phyloP scores from a whole-genome alignment of 2,113 vertebrate species.

The Halcyon senegalensis region DNA sequence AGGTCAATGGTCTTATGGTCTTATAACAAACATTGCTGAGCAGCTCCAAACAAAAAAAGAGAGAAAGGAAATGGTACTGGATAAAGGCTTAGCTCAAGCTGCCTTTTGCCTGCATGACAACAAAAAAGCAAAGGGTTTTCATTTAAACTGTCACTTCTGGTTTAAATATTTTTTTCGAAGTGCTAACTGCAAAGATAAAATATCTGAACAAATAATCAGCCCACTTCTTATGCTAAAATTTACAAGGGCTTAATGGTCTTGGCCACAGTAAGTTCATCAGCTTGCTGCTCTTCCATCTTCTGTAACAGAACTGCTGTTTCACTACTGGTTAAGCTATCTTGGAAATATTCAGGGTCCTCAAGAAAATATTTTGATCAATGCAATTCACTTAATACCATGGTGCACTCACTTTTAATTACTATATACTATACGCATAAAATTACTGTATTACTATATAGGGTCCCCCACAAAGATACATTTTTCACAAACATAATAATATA shows the following conservation, averaged over 20 bases:
- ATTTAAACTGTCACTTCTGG: neutral
- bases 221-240: neutral
- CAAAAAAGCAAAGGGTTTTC: neutral
- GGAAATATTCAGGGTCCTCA: neutral
- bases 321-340: neutral
- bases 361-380: neutral
- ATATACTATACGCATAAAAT: neutral
- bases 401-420: neutral
- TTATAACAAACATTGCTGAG: neutral
- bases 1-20: rapidly evolving
- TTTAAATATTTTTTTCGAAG: neutral
- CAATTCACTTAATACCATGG: neutral
- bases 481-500: neutral
- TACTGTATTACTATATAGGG: neutral
- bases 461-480: neutral
- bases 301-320: neutral
- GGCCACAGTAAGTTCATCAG: neutral
- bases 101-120: neutral
- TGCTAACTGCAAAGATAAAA: neutral
- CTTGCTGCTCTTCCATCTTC: neutral
- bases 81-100: neutral
- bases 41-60: neutral
- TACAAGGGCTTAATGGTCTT: neutral
- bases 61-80: neutral
- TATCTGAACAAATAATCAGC: neutral